phyloP scores from a whole-genome alignment of 2,888 invertebrate species.

The Thymelicus lineola region DNA sequence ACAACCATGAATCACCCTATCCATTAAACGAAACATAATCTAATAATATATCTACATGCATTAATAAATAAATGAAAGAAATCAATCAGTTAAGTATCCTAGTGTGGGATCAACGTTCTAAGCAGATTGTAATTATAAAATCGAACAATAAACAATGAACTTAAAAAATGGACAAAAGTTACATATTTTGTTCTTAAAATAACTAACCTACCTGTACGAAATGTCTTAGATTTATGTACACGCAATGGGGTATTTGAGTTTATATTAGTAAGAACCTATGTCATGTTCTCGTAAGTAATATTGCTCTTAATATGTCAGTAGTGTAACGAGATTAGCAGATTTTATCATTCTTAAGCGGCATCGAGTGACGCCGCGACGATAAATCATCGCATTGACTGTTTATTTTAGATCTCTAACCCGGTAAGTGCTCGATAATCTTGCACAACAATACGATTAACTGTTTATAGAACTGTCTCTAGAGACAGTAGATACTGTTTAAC shows the following conservation, averaged over 20 bases:
- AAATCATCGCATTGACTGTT: background rate
- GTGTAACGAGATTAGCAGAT: background rate
- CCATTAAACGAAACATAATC: too few species aligned
- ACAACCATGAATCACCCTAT: too few species aligned
- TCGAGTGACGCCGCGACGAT: background rate
- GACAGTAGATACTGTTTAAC: background rate
- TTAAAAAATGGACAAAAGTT: too few species aligned
- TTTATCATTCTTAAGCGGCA: background rate
- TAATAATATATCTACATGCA: too few species aligned
- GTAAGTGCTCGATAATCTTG: background rate
- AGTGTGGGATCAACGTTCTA: too few species aligned
- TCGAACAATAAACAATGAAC: too few species aligned
- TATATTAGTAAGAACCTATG: background rate
- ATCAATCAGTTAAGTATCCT: too few species aligned
- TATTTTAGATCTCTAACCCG: slow-evolving; percentile 1
- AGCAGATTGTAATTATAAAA: too few species aligned
- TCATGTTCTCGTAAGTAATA: background rate
- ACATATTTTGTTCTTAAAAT: too few species aligned
- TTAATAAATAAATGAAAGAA: too few species aligned
- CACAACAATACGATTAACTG: background rate
- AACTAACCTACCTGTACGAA: background rate
- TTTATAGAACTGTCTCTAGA: background rate
- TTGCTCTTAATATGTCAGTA: background rate
- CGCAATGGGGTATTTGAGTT: background rate
- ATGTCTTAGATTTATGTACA: background rate